A percentile compares a stretch with the other conserved stretches of the same genome.
These are phyloP conservation scores for Sciurus carolinensis DNA, from an alignment of 2,797 vertebrate species.

Conservation along the genomic window DNA sequence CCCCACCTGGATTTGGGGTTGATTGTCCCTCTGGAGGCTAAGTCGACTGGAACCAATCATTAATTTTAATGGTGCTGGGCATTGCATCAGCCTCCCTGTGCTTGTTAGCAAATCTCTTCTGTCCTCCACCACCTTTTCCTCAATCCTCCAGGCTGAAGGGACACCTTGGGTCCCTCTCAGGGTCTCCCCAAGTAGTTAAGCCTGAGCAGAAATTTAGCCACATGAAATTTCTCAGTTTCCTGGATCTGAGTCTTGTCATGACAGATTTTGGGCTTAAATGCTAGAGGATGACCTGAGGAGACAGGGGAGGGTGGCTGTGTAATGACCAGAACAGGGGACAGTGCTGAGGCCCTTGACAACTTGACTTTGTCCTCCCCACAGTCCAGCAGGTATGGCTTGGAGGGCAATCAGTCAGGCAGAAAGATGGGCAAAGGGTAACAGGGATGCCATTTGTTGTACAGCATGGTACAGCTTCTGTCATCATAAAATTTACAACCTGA, in stretches of 20 bases:
- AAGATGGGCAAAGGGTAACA: neutral
- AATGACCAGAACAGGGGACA: neutral
- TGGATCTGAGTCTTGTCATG: neutral
- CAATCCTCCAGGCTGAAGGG: neutral
- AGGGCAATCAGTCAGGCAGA: neutral
- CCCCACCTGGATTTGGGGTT: neutral
- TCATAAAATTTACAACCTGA: neutral
- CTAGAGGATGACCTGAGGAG: neutral
- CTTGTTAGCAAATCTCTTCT: conserved; percentile 16
- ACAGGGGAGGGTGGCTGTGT: neutral
- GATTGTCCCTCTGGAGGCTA: neutral
- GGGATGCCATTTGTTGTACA: neutral
- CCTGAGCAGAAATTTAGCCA: neutral
- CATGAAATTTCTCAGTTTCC: neutral
- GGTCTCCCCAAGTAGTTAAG: neutral
- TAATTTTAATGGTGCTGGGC: neutral
- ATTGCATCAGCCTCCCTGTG: neutral
- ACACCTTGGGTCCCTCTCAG: neutral
- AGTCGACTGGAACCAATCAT: neutral
- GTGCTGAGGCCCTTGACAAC: neutral
- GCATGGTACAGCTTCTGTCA: neutral
- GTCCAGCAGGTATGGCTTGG: fast-evolving
- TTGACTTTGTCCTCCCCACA: neutral
- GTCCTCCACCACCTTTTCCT: neutral
- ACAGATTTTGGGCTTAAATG: neutral